A percentile compares a stretch with the other conserved stretches of the same genome.
These are phyloP conservation scores for Thereuonema tuberculata DNA, from an alignment of 1,140 invertebrate species.

Conservation along the genomic window DNA sequence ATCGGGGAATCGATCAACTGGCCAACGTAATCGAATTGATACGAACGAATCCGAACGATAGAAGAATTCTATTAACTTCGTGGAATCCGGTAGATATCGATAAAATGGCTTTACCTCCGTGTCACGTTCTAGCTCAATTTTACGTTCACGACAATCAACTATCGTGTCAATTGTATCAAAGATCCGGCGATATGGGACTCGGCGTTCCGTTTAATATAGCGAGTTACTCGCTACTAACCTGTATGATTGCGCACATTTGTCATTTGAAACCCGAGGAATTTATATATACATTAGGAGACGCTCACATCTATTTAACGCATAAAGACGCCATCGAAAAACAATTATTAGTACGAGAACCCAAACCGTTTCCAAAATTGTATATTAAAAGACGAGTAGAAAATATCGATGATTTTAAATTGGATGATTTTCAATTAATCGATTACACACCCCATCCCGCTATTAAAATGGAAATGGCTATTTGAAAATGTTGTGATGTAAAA, in stretches of 20 bases:
- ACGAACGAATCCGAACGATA: constrained; percentile 65
- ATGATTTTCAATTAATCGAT: constrained; percentile 74
- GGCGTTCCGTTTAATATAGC: constrained; percentile 99
- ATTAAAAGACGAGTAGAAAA: constrained; percentile 52
- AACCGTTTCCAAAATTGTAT: constrained; percentile 65
- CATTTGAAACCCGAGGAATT: constrained; percentile 87
- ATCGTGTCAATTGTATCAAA: constrained; percentile 90
- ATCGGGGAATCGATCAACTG: constrained; percentile 84
- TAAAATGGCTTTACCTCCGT: constrained; percentile 93
- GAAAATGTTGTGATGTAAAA: too few relatives aligned
- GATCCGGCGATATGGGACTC: constrained; percentile 94
- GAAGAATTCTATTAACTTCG: constrained; percentile 83
- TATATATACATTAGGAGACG: constrained; percentile 90
- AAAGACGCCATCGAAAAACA: constrained; percentile 72
- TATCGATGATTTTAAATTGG: constrained; percentile 80
- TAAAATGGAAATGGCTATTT: constrained; percentile 93
- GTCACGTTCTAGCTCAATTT: constrained; percentile 91
- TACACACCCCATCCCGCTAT: constrained; percentile 89
- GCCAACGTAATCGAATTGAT: constrained; percentile 65
- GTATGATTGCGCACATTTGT: constrained; percentile 93
- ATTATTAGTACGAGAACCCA: constrained; percentile 42
- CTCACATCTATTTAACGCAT: constrained; percentile 92
- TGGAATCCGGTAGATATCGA: constrained; percentile 69
- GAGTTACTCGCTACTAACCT: constrained; percentile 85
- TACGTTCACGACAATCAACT: constrained; percentile 66